A percentile compares a stretch with the other conserved stretches of the same genome.
Conservation (phyloP, 1,140 invertebrate species). For the Drosophila nasuta region DNA sequence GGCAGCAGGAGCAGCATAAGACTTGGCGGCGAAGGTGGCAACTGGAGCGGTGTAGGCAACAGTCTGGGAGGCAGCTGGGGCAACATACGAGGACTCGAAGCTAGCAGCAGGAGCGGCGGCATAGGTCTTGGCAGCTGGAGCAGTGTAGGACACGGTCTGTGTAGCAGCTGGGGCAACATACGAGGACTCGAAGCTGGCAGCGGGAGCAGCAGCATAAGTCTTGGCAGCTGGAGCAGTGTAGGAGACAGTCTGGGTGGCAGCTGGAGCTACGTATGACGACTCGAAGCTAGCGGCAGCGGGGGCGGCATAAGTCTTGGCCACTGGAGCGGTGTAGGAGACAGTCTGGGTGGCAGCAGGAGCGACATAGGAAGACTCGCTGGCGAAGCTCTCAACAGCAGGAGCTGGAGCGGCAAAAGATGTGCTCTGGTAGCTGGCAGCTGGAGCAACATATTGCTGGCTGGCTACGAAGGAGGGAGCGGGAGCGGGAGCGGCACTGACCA, state of each 20-base stretch:
- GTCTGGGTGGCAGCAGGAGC: no score
- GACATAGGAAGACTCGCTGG: slow-evolving; percentile 15
- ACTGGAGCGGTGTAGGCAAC: slow-evolving; percentile 26
- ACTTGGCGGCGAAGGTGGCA: slow-evolving; percentile 19
- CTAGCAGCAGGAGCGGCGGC: slow-evolving; percentile 16
- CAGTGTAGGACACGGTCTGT: slow-evolving; percentile 19
- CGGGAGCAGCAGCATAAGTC: slow-evolving; percentile 38
- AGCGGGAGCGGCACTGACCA: slow-evolving; percentile 15
- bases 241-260: no score
- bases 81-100: slow-evolving; percentile 34
- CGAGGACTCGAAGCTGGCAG: slow-evolving; percentile 2
- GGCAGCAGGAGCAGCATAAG: slow-evolving; percentile 31
- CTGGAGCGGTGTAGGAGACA: no score
- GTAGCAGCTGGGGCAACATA: slow-evolving; percentile 40
- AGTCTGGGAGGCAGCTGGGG: slow-evolving; percentile 31
- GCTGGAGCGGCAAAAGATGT: slow-evolving; percentile 52
- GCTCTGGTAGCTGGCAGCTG: slow-evolving; percentile 21
- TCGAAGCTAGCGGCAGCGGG: no score
- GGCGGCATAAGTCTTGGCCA: no score
- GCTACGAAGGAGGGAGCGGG: slow-evolving; percentile 8
- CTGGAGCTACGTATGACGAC: no score
- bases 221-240: slow-evolving; percentile 44
- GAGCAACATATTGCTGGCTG: slow-evolving; percentile 35
- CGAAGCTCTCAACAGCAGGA: slow-evolving; percentile 22
- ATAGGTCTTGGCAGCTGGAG: neutral